Percentiles rank a stretch among this genome's conserved stretches.
Evolutionary conservation across 2,113 vertebrate species (phyloP).

Genomic region (Mormoops blainvillei): DNA sequence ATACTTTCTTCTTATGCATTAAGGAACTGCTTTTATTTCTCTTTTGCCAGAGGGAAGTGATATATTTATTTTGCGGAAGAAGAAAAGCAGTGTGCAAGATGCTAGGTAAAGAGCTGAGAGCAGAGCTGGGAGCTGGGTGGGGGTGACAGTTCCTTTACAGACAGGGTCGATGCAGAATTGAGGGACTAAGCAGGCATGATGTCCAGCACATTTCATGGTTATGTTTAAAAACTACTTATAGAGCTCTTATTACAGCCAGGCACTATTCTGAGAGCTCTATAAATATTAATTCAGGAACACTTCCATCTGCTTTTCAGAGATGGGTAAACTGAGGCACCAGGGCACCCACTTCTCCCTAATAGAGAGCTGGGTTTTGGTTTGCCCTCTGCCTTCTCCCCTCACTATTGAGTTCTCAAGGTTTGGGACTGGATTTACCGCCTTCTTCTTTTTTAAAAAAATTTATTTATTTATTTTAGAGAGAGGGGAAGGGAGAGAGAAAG

Average conservation of each 20-base stretch:
- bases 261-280: background rate
- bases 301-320: background rate
- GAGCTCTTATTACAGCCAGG: fast-evolving
- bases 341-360: background rate
- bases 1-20: background rate
- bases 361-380: background rate
- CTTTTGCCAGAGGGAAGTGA: constrained; percentile 42
- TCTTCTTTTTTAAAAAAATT: no score
- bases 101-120: background rate
- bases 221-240: fast-evolving
- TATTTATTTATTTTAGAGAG: no score
- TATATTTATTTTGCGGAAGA: constrained; percentile 37
- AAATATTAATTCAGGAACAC: background rate
- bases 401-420: background rate
- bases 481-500: no score
- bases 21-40: constrained; percentile 42
- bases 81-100: background rate
- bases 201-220: background rate
- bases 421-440: background rate
- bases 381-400: background rate
- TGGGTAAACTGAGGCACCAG: fast-evolving
- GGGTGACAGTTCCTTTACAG: background rate
- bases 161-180: fast-evolving
- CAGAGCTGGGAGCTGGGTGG: background rate
- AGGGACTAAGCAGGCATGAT: background rate